A percentile compares a stretch with the other conserved stretches of the same genome.
Evolutionary conservation across 2,888 invertebrate species (phyloP).

Genomic region (Heterodera filipjevi): DNA sequence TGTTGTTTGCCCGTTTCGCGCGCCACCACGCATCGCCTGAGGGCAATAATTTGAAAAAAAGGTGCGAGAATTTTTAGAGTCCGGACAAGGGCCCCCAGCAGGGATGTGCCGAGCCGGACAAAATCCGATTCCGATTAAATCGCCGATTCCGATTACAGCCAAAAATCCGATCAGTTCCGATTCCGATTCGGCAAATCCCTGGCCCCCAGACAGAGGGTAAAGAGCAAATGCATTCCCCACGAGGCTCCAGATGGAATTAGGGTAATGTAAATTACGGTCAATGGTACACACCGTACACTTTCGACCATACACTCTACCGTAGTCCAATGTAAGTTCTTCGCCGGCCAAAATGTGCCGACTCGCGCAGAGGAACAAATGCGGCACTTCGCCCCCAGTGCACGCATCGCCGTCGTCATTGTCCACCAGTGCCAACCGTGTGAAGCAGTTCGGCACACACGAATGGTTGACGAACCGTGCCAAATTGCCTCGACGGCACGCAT

Average conservation of each 20-base stretch:
- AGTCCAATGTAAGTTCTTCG: background rate
- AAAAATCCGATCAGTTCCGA: too few species aligned
- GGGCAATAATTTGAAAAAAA: background rate
- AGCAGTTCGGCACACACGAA: slow-evolving; percentile 17
- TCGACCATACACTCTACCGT: background rate
- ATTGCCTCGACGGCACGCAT: slow-evolving; percentile 18
- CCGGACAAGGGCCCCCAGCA: too few species aligned
- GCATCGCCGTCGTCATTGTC: background rate
- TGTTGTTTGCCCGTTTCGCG: background rate
- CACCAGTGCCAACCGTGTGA: slow-evolving; percentile 9
- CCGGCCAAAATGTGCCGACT: background rate
- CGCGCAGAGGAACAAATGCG: slow-evolving; percentile 13
- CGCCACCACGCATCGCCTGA: background rate
- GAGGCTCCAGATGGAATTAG: too few species aligned
- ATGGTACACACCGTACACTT: background rate
- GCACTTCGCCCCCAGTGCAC: background rate
- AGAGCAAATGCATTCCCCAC: too few species aligned
- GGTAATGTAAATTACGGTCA: too few species aligned
- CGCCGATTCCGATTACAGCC: too few species aligned
- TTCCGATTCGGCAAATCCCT: too few species aligned
- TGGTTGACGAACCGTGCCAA: slow-evolving; percentile 25
- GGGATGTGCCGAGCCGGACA: too few species aligned
- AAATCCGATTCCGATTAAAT: too few species aligned
- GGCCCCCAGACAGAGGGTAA: too few species aligned
- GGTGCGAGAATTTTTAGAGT: too few species aligned